Evolutionary conservation across 2,888 invertebrate species (phyloP).

Genomic region (Strigamia transsilvanica): DNA sequence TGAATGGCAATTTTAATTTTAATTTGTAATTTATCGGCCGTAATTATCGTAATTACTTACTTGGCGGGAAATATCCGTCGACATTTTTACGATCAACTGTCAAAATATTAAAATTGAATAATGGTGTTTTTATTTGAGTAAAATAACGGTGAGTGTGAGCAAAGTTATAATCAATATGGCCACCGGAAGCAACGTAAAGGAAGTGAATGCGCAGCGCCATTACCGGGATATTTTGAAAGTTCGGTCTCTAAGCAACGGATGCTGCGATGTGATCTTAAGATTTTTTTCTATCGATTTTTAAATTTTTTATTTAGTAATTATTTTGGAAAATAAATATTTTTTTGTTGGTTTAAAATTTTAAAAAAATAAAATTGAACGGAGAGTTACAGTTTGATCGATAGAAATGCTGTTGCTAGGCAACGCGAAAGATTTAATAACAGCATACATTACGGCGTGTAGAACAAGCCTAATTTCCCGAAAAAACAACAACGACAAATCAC

Average conservation of each 20-base stretch:
- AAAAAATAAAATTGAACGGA: not conserved
- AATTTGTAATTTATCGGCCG: not conserved
- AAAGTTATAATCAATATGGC: conserved; percentile 14
- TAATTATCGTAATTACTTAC: not conserved
- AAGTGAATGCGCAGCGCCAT: conserved; percentile 8
- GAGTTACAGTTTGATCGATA: not conserved
- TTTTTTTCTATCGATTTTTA: not conserved
- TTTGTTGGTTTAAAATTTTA: not conserved
- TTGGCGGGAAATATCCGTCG: conserved; percentile 24
- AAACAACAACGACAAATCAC: no score
- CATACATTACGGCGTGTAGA: not conserved
- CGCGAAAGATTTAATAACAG: not conserved
- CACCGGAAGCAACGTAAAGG: not conserved
- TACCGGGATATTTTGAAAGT: not conserved
- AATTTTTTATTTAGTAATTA: not conserved
- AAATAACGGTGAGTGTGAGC: conserved; percentile 34
- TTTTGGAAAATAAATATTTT: not conserved
- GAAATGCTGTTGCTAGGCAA: not conserved
- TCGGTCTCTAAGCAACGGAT: not conserved
- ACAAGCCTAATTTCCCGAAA: not conserved
- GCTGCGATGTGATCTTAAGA: conserved; percentile 26
- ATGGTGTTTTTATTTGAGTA: not conserved
- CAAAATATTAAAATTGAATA: not conserved
- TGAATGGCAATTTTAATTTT: conserved; percentile 6
- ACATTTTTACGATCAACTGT: not conserved